Conservation (phyloP, 2,113 vertebrate genomes). For the Anguilla japonica region DNA sequence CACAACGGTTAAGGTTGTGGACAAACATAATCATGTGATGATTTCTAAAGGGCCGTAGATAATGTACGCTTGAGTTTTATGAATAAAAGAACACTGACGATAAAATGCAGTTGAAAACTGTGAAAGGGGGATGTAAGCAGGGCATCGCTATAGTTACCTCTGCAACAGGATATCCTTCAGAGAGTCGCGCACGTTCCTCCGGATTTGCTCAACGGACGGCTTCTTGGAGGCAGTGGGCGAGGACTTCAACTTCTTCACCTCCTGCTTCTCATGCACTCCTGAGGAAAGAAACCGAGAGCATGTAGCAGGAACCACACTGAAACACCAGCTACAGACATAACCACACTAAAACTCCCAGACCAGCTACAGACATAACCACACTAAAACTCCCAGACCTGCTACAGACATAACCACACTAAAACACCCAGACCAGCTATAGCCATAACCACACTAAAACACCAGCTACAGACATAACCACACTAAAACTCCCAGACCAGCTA, state of each 20-base stretch:
- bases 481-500: too few relatives aligned
- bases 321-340: not conserved
- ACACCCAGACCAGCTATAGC: not conserved
- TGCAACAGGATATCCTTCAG: slow-evolving; percentile 92
- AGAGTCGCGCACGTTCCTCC: slow-evolving; percentile 90
- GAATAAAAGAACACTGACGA: too few relatives aligned
- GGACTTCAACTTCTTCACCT: slow-evolving; percentile 78
- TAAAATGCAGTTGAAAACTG: too few relatives aligned
- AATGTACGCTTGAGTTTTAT: too few relatives aligned
- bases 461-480: too few relatives aligned
- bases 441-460: too few relatives aligned
- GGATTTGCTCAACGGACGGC: slow-evolving; percentile 91
- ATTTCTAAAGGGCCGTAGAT: not conserved
- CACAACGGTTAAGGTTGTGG: too few relatives aligned
- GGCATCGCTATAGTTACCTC: slow-evolving; percentile 69
- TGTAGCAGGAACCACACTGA: not conserved
- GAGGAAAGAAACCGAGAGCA: slow-evolving; percentile 24
- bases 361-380: too few relatives aligned
- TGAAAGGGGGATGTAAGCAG: too few relatives aligned
- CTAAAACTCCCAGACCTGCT: not conserved
- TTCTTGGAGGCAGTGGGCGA: slow-evolving; percentile 78
- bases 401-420: not conserved
- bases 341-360: not conserved
- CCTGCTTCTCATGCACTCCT: slow-evolving; percentile 79
- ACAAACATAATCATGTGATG: not conserved